phyloP scores from a whole-genome alignment of 2,113 vertebrate genomes.

The Salvelinus fontinalis region DNA sequence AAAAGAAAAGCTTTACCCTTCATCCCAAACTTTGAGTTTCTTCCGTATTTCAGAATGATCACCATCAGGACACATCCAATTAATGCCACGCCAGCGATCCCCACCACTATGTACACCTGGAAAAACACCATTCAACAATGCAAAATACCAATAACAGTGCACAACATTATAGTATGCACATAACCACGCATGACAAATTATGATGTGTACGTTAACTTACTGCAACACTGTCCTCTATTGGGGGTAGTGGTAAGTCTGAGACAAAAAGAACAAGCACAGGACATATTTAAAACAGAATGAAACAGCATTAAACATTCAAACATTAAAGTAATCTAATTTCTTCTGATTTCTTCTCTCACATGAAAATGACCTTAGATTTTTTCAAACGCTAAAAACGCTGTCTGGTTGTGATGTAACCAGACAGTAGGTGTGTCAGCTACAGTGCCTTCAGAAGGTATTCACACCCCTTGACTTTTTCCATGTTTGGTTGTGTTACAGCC shows the following conservation, averaged over 20 bases:
- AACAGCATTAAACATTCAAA: background rate
- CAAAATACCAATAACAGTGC: background rate
- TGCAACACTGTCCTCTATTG: constrained; percentile 63
- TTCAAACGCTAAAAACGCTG: background rate
- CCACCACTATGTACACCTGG: constrained; percentile 94
- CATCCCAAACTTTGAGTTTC: constrained; percentile 96
- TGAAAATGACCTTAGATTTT: too few relatives aligned
- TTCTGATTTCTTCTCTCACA: too few relatives aligned
- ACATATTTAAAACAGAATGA: background rate
- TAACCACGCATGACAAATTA: background rate
- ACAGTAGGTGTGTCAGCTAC: background rate
- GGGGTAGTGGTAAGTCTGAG: constrained; percentile 56
- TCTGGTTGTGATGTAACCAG: background rate
- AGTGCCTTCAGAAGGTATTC: too few relatives aligned
- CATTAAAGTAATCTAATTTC: too few relatives aligned
- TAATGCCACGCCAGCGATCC: constrained; percentile 91
- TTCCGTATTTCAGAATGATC: constrained; percentile 94
- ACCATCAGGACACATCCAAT: constrained; percentile 92
- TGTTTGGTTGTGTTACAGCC: too few relatives aligned
- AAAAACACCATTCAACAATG: background rate
- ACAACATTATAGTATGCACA: background rate
- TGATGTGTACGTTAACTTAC: constrained; percentile 51
- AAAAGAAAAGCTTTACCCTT: constrained; percentile 83
- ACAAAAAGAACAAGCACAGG: background rate
- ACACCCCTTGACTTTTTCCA: too few relatives aligned